Conservation (phyloP, 1,140 invertebrate genomes). For the Saccostrea glomerata region DNA sequence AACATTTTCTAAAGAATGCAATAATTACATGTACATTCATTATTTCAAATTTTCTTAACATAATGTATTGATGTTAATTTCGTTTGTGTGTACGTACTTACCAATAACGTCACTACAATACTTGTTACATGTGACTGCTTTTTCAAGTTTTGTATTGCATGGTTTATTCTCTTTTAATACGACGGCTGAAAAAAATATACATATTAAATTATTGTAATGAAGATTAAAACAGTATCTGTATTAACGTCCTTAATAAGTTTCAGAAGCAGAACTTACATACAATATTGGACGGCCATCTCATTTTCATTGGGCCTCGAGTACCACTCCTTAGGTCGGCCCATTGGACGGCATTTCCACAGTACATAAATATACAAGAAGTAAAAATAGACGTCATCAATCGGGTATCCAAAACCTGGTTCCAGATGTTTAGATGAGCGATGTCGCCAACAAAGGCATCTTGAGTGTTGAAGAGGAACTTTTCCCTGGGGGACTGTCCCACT, state of each 20-base stretch:
- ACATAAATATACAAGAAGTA: conserved; percentile 75
- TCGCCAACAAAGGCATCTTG: conserved; percentile 72
- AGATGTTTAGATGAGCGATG: conserved; percentile 77
- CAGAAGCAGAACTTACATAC: conserved; percentile 65
- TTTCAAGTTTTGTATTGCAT: conserved; percentile 69
- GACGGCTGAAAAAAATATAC: conserved; percentile 3
- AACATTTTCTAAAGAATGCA: not conserved
- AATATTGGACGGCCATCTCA: conserved; percentile 78
- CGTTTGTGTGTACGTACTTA: not conserved
- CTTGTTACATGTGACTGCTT: conserved; percentile 72
- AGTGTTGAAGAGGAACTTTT: conserved; percentile 61
- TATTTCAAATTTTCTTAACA: too few species aligned
- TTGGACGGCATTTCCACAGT: conserved; percentile 78
- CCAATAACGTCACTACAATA: conserved; percentile 74
- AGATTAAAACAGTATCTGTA: too few species aligned
- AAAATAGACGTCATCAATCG: conserved; percentile 61
- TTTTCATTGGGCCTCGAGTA: conserved; percentile 76
- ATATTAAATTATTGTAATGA: not conserved
- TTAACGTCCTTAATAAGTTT: too few species aligned
- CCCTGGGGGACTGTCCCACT: conserved; percentile 69
- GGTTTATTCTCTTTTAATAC: conserved; percentile 53
- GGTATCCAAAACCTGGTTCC: conserved; percentile 69
- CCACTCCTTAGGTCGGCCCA: conserved; percentile 79
- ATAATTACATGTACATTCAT: not conserved
- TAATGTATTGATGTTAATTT: too few species aligned